Evolutionary conservation across 2,113 vertebrate species (phyloP).

Genomic region (Ailurus styani): DNA sequence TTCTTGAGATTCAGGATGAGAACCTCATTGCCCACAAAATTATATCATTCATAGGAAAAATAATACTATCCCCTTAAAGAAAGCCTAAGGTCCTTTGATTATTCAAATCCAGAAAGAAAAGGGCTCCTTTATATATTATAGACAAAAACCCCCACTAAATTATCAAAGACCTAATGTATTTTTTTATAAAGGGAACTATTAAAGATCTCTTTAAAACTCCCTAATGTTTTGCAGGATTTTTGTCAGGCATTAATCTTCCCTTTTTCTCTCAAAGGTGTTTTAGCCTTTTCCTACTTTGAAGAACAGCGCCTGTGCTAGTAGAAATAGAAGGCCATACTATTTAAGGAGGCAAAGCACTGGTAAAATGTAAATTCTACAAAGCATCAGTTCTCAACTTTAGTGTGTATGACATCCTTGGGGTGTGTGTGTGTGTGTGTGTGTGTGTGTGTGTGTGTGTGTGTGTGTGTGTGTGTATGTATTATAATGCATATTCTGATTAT

Average conservation of each 20-base stretch:
- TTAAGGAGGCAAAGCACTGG: neutral
- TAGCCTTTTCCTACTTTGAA: neutral
- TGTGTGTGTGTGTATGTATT: neutral
- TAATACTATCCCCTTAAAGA: neutral
- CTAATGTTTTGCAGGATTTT: neutral
- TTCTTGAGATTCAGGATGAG: neutral
- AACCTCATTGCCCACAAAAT: neutral
- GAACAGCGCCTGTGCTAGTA: neutral
- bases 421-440: neutral
- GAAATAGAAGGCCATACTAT: neutral
- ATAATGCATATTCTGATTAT: neutral
- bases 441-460: neutral
- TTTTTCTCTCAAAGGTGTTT: neutral
- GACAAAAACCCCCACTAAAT: neutral
- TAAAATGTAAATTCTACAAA: neutral
- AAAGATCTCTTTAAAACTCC: neutral
- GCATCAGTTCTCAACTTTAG: neutral
- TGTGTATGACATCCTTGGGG: neutral
- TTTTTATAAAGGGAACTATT: neutral
- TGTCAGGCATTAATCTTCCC: neutral
- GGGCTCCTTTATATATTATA: neutral
- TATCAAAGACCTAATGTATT: neutral
- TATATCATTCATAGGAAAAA: neutral
- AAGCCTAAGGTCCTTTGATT: neutral
- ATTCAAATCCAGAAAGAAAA: slow-evolving; percentile 2